phyloP scores from a whole-genome alignment of 1,140 invertebrate genomes.

The Eueides isabella region DNA sequence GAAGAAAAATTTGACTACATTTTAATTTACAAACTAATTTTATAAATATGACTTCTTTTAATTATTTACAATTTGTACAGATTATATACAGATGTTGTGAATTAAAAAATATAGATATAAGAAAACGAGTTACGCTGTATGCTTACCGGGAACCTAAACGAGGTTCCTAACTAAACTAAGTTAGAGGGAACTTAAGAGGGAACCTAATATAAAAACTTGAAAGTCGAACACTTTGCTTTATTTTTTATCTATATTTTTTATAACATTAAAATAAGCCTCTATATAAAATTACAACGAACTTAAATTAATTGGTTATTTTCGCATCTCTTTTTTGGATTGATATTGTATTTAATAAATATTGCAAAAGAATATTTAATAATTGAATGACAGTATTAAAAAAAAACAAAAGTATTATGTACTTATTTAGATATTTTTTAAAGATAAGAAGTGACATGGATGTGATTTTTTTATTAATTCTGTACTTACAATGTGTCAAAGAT shows the following conservation, averaged over 20 bases:
- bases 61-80: slow-evolving; percentile 22
- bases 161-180: too few species aligned
- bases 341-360: neutral
- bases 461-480: neutral
- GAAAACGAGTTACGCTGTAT: neutral
- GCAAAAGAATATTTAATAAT: neutral
- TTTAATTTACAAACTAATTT: slow-evolving; percentile 4
- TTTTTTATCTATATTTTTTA: neutral
- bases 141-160: neutral
- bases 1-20: slow-evolving; percentile 11
- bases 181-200: too few species aligned
- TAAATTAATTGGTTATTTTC: slow-evolving; percentile 4
- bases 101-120: neutral
- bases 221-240: neutral
- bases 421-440: too few species aligned
- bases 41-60: slow-evolving; percentile 24
- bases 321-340: slow-evolving; percentile 1
- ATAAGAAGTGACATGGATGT: neutral
- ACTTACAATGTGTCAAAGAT: neutral
- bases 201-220: too few species aligned
- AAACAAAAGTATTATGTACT: too few species aligned
- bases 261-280: neutral
- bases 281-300: neutral
- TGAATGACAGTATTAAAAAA: neutral
- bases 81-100: slow-evolving; percentile 5